phyloP scores from a whole-genome alignment of 2,888 invertebrate genomes.

The Nudaria mundana region DNA sequence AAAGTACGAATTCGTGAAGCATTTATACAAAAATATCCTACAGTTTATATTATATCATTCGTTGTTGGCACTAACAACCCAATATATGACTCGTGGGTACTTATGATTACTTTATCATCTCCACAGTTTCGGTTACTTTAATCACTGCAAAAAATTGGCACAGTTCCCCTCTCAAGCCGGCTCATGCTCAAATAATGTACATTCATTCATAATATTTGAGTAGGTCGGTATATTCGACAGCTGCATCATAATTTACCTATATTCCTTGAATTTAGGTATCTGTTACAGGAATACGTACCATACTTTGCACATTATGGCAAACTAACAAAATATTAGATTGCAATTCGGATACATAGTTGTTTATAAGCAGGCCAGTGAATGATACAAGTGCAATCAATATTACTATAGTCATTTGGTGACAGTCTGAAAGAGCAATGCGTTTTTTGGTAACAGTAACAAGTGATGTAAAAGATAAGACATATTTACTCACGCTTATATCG shows the following conservation, averaged over 20 bases:
- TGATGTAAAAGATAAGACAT: too few species aligned
- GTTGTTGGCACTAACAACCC: conserved; percentile 67
- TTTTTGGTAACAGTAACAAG: too few species aligned
- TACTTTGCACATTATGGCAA: too few species aligned
- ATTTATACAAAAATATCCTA: conserved; percentile 40
- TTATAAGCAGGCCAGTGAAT: too few species aligned
- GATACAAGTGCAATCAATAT: too few species aligned
- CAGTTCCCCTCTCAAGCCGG: conserved; percentile 11
- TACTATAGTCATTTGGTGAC: too few species aligned
- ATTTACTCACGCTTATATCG: too few species aligned
- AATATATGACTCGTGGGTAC: conserved; percentile 64
- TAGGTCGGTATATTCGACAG: conserved; percentile 21
- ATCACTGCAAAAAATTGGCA: conserved; percentile 25
- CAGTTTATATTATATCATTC: conserved; percentile 45
- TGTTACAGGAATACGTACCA: too few species aligned
- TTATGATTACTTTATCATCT: conserved; percentile 61
- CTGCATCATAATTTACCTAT: not conserved
- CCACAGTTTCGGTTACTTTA: conserved; percentile 34
- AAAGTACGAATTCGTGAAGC: conserved; percentile 49
- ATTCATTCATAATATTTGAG: conserved; percentile 8
- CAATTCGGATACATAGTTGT: too few species aligned
- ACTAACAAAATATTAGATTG: too few species aligned
- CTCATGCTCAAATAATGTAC: conserved; percentile 12
- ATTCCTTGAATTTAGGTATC: not conserved
- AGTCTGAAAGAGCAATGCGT: too few species aligned